Conservation (phyloP, 1,140 invertebrate species). For the Oncopodura yosiiana region DNA sequence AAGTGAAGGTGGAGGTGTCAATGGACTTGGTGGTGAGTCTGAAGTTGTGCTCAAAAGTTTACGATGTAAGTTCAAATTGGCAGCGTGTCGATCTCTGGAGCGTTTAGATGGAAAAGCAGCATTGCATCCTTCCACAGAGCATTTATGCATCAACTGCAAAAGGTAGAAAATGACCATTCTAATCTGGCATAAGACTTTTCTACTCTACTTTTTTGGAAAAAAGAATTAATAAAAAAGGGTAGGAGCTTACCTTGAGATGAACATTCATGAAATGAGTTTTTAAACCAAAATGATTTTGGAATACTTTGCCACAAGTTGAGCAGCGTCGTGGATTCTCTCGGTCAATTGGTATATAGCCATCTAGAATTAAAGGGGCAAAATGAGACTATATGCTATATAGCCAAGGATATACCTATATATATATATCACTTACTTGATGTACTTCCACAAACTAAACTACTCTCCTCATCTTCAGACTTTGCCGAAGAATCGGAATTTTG, state of each 20-base stretch:
- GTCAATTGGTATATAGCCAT: constrained; percentile 30
- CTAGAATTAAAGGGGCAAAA: too few relatives aligned
- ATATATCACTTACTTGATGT: constrained; percentile 11
- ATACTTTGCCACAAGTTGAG: constrained; percentile 82
- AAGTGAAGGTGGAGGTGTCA: constrained; percentile 1
- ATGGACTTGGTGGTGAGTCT: too few relatives aligned
- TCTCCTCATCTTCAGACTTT: constrained; percentile 19
- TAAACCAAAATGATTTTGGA: constrained; percentile 89
- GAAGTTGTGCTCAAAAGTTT: constrained; percentile 74
- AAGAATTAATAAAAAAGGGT: too few relatives aligned
- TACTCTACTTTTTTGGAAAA: too few relatives aligned
- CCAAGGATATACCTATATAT: too few relatives aligned
- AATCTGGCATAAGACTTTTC: too few relatives aligned
- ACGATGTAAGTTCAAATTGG: constrained; percentile 81
- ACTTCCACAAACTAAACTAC: background rate
- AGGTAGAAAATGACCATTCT: too few relatives aligned
- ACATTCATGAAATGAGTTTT: constrained; percentile 94
- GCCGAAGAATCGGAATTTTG: constrained; percentile 10
- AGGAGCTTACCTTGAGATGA: constrained; percentile 75
- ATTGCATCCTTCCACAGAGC: constrained; percentile 90
- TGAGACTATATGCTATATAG: too few relatives aligned
- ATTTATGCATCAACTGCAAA: constrained; percentile 73
- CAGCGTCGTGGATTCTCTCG: constrained; percentile 54
- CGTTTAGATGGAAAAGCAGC: constrained; percentile 91
- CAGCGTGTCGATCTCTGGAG: constrained; percentile 82